Evolutionary conservation across 2,113 vertebrate species (phyloP).

Genomic region (Sisor rabdophorus): DNA sequence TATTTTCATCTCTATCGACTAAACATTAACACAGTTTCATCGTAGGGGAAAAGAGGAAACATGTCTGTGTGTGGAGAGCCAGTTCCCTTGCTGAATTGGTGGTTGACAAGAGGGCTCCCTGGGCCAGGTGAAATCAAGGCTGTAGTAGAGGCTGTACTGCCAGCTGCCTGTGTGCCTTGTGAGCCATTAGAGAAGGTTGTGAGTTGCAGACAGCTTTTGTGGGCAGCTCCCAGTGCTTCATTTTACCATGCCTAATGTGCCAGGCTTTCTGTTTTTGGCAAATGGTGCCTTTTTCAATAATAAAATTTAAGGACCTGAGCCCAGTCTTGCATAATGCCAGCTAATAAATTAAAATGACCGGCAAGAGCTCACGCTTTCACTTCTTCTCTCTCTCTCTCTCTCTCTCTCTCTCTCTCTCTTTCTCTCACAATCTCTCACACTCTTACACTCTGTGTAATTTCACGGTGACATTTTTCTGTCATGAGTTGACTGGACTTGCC

Average conservation of each 20-base stretch:
- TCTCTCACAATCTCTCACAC: slow-evolving; percentile 7
- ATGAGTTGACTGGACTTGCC: slow-evolving; percentile 6
- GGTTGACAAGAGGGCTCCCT: background rate
- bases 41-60: background rate
- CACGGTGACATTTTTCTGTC: slow-evolving; percentile 29
- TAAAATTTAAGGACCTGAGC: slow-evolving; percentile 52
- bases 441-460: slow-evolving; percentile 31
- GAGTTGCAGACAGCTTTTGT: slow-evolving; percentile 53
- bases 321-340: slow-evolving; percentile 63
- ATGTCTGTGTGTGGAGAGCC: background rate
- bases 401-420: background rate
- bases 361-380: background rate
- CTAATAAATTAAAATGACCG: slow-evolving; percentile 58
- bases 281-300: slow-evolving; percentile 61
- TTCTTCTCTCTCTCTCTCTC: slow-evolving; percentile 15
- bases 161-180: slow-evolving; percentile 19
- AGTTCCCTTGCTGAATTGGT: slow-evolving; percentile 4
- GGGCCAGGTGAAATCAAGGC: background rate
- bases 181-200: slow-evolving; percentile 33
- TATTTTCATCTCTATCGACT: background rate
- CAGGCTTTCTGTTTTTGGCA: slow-evolving; percentile 62
- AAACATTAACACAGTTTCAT: background rate
- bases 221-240: slow-evolving; percentile 54
- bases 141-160: slow-evolving; percentile 3
- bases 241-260: slow-evolving; percentile 54